These are phyloP conservation scores for Scomberomorus guttatus DNA, from an alignment of 2,797 vertebrate genomes.

Conservation along the genomic window DNA sequence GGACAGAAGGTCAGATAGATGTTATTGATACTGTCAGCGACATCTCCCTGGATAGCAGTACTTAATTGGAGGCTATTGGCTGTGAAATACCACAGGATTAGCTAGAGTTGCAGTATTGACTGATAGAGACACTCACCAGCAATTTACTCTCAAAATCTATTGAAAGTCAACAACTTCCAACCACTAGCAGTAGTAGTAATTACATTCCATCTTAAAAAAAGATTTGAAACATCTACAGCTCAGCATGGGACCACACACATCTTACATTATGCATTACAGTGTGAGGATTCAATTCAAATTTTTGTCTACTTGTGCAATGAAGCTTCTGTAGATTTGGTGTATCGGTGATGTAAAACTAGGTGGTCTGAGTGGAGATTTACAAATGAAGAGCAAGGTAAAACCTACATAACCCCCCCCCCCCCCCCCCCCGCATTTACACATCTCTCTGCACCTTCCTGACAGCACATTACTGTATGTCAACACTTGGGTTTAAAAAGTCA, in stretches of 20 bases:
- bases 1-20: slow-evolving; percentile 70
- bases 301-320: background rate
- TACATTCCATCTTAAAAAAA: slow-evolving; percentile 42
- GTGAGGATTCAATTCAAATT: background rate
- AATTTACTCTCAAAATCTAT: slow-evolving; percentile 68
- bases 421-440: too few relatives aligned
- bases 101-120: slow-evolving; percentile 67
- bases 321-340: background rate
- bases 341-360: background rate
- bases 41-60: slow-evolving; percentile 69
- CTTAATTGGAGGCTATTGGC: slow-evolving; percentile 81
- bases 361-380: background rate
- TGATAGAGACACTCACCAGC: slow-evolving; percentile 66
- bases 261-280: background rate
- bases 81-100: slow-evolving; percentile 82
- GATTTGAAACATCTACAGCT: background rate
- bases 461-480: slow-evolving; percentile 2
- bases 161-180: slow-evolving; percentile 64
- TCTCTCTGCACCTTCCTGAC: background rate
- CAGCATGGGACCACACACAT: background rate
- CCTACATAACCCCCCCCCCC: too few relatives aligned
- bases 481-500: slow-evolving; percentile 23
- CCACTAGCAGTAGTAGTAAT: slow-evolving; percentile 35
- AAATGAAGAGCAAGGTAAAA: too few relatives aligned
- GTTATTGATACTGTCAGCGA: slow-evolving; percentile 78